phyloP scores from a whole-genome alignment of 2,113 vertebrate genomes.

The Meles meles region DNA sequence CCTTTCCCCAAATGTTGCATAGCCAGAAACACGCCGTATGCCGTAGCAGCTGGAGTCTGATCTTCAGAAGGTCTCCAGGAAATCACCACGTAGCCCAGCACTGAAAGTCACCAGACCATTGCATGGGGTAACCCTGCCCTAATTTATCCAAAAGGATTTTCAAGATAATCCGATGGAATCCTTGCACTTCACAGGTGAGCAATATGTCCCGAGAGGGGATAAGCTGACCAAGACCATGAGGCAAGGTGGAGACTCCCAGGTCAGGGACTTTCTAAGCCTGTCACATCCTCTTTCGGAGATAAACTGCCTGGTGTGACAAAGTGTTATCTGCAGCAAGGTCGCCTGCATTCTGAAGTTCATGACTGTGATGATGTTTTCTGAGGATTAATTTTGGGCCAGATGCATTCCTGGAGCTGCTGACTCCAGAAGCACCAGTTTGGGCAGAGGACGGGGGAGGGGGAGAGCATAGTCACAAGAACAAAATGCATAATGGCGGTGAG shows the following conservation, averaged over 20 bases:
- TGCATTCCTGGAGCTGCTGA: too few species aligned
- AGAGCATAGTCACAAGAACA: neutral
- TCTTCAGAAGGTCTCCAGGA: neutral
- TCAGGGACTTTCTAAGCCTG: neutral
- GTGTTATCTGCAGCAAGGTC: neutral
- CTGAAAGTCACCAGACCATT: neutral
- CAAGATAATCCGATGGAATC: neutral
- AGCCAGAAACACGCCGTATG: fast-evolving
- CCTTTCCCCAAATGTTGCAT: neutral
- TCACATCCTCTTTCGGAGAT: neutral
- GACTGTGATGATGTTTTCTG: too few species aligned
- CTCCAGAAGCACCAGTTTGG: fast-evolving
- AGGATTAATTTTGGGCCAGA: neutral
- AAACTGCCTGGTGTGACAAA: neutral
- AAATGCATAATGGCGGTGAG: fast-evolving
- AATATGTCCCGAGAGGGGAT: neutral
- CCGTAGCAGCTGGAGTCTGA: neutral
- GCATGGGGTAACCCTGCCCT: neutral
- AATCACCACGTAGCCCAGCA: too few species aligned
- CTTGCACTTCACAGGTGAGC: neutral
- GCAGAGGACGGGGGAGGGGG: fast-evolving
- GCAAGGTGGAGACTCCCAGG: neutral
- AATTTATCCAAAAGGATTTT: neutral
- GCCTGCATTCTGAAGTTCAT: neutral
- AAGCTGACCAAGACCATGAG: neutral